These are phyloP conservation scores for Ceratina japonica DNA, from an alignment of 1,140 invertebrate species.

Conservation along the genomic window DNA sequence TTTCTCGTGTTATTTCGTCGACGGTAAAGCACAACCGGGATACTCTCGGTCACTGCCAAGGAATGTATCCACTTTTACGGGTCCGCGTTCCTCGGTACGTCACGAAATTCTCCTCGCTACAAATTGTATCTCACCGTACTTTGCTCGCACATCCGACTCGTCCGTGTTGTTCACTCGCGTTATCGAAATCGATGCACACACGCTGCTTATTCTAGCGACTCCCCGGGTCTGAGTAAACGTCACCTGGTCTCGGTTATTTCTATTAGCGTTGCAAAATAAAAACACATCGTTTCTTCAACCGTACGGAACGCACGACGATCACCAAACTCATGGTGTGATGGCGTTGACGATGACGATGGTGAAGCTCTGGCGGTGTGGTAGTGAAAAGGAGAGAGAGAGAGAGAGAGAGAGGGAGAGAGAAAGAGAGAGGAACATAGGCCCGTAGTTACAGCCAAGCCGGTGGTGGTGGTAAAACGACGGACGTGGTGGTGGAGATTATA, in stretches of 20 bases:
- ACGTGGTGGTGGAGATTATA: constrained; percentile 31
- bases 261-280: constrained; percentile 18
- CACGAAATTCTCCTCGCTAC: constrained; percentile 30
- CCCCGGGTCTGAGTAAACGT: constrained; percentile 11
- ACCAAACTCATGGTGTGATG: constrained; percentile 46
- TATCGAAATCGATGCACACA: constrained; percentile 54
- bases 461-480: constrained; percentile 38
- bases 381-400: background rate
- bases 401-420: too few relatives aligned
- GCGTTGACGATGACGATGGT: constrained; percentile 37
- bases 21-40: constrained; percentile 25
- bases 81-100: background rate
- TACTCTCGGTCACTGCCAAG: constrained; percentile 68
- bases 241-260: background rate
- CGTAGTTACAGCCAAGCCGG: background rate
- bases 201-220: background rate
- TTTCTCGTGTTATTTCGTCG: background rate
- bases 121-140: constrained; percentile 46
- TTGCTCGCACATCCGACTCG: constrained; percentile 18
- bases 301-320: constrained; percentile 23
- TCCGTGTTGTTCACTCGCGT: constrained; percentile 11
- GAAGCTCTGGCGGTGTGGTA: background rate
- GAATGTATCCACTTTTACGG: constrained; percentile 55
- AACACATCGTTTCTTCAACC: constrained; percentile 17
- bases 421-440: too few relatives aligned